Percentiles rank a stretch among this genome's conserved stretches.
Conservation (phyloP, 2,113 vertebrate genomes). For the Centropristis striata region DNA sequence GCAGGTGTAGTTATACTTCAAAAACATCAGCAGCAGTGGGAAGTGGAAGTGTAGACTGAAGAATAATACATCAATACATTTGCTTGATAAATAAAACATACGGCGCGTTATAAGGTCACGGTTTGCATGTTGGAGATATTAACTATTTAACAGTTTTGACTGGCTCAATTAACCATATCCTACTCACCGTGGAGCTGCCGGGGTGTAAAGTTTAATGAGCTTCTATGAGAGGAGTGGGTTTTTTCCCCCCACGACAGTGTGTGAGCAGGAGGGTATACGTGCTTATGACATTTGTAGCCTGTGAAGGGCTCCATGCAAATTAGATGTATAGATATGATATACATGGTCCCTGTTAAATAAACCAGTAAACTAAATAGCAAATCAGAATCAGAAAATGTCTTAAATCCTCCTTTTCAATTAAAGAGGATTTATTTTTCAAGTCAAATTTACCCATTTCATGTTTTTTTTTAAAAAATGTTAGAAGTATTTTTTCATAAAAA, state of each 20-base stretch:
- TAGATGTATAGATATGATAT: too few species aligned
- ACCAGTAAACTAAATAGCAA: too few species aligned
- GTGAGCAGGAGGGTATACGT: not conserved
- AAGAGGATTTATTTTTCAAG: too few species aligned
- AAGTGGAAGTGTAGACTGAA: slow-evolving; percentile 1
- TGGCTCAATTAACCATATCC: slow-evolving; percentile 39
- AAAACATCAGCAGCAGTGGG: slow-evolving; percentile 11
- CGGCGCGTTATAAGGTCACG: slow-evolving; percentile 55
- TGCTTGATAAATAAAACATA: slow-evolving; percentile 66
- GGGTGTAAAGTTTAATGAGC: slow-evolving; percentile 32
- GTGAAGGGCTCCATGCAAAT: not conserved
- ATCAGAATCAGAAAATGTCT: too few species aligned
- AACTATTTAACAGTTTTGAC: slow-evolving; percentile 67
- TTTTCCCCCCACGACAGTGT: not conserved
- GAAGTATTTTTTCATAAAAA: too few species aligned
- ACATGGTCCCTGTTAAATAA: too few species aligned
- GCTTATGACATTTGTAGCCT: not conserved
- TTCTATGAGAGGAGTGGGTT: too few species aligned
- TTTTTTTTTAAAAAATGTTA: too few species aligned
- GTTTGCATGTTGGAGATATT: slow-evolving; percentile 54
- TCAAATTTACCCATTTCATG: too few species aligned
- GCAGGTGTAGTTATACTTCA: slow-evolving; percentile 18
- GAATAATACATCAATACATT: slow-evolving; percentile 48
- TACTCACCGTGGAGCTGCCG: not conserved
- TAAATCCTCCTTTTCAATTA: too few species aligned